Conservation (phyloP, 2,888 invertebrate genomes). For the Pasiphila rectangulata region DNA sequence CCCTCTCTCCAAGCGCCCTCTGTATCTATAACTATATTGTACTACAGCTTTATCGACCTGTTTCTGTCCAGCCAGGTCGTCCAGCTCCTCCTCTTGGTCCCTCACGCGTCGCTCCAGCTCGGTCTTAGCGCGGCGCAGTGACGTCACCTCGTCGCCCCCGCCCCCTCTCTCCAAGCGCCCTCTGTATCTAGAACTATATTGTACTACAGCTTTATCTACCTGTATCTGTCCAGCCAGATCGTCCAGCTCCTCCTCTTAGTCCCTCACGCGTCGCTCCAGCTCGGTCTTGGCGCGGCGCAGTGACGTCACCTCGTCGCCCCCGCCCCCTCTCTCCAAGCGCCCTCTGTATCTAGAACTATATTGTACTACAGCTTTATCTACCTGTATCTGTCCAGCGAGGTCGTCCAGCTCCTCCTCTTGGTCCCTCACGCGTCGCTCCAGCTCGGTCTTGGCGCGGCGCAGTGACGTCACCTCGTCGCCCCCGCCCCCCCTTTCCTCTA, state of each 20-base stretch:
- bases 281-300: constrained; percentile 94
- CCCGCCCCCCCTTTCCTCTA: constrained; percentile 92
- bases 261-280: constrained; percentile 86
- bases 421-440: constrained; percentile 91
- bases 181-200: no score
- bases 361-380: constrained; percentile 56
- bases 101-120: constrained; percentile 90
- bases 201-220: constrained; percentile 2
- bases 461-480: constrained; percentile 92
- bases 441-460: constrained; percentile 91
- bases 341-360: no score
- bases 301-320: no score
- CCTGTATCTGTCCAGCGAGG: constrained; percentile 92
- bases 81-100: constrained; percentile 95
- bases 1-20: no score
- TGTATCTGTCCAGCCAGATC: constrained; percentile 12
- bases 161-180: no score
- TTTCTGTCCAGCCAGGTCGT: constrained; percentile 7
- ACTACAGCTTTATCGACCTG: constrained; percentile 6
- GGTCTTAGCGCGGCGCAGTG: no score
- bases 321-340: no score
- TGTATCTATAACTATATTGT: no score
- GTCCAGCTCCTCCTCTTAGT: constrained; percentile 95
- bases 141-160: no score
- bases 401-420: constrained; percentile 98